A percentile compares a stretch with the other conserved stretches of the same genome.
Evolutionary conservation across 1,140 invertebrate genomes (phyloP).

Genomic region (Zaprionus nigranus): DNA sequence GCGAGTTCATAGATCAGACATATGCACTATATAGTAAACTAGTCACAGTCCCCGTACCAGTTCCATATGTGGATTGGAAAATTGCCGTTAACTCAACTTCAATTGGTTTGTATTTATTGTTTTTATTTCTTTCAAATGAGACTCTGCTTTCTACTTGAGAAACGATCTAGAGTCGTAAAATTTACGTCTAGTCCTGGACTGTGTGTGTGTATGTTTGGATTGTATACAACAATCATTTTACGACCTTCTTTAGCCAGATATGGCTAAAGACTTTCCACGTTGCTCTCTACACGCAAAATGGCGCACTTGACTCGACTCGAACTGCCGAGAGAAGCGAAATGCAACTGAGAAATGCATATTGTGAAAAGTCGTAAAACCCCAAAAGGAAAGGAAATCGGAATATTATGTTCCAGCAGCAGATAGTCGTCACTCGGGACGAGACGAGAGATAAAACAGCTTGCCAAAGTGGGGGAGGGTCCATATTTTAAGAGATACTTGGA

Average conservation of each 20-base stretch:
- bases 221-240: slow-evolving; percentile 78
- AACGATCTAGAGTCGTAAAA: slow-evolving; percentile 59
- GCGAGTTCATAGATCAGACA: slow-evolving; percentile 34
- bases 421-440: slow-evolving; percentile 50
- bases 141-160: slow-evolving; percentile 77
- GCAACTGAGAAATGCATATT: slow-evolving; percentile 14
- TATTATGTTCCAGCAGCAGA: slow-evolving; percentile 45
- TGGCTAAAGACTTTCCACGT: slow-evolving; percentile 64
- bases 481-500: slow-evolving; percentile 33
- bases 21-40: slow-evolving; percentile 5
- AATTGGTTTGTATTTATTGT: slow-evolving; percentile 71
- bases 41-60: slow-evolving; percentile 6
- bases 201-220: slow-evolving; percentile 55
- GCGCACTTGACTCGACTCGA: slow-evolving; percentile 71
- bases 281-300: slow-evolving; percentile 46
- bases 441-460: slow-evolving; percentile 54
- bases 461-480: background rate
- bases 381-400: slow-evolving; percentile 56
- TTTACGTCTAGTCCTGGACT: slow-evolving; percentile 50
- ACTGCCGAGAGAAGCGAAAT: slow-evolving; percentile 3
- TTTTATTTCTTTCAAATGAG: slow-evolving; percentile 82
- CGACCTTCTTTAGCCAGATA: slow-evolving; percentile 65
- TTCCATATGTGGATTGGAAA: slow-evolving; percentile 48
- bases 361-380: slow-evolving; percentile 67
- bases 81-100: slow-evolving; percentile 48